phyloP scores from a whole-genome alignment of 2,888 invertebrate genomes.

The Amiota mariae region DNA sequence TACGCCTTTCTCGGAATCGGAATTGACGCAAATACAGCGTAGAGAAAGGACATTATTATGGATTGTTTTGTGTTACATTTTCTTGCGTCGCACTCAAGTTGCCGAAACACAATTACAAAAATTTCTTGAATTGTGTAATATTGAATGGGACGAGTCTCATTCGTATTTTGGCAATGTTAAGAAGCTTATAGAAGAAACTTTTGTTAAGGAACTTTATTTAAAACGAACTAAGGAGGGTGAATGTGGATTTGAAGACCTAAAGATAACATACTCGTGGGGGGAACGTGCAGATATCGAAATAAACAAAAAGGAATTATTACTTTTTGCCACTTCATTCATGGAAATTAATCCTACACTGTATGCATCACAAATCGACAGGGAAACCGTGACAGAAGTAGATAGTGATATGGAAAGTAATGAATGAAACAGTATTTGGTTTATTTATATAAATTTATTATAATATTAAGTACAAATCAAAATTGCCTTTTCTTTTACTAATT shows the following conservation, averaged over 20 bases:
- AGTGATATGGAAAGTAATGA: background rate
- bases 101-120: slow-evolving; percentile 50
- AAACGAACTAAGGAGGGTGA: slow-evolving; percentile 49
- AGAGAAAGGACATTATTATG: slow-evolving; percentile 45
- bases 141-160: slow-evolving; percentile 51
- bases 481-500: background rate
- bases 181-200: slow-evolving; percentile 52
- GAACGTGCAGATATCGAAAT: slow-evolving; percentile 51
- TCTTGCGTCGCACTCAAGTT: slow-evolving; percentile 48
- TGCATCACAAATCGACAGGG: slow-evolving; percentile 36
- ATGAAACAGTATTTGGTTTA: too few species aligned
- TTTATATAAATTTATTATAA: too few species aligned
- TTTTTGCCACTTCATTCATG: slow-evolving; percentile 46
- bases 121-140: slow-evolving; percentile 39
- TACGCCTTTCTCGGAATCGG: slow-evolving; percentile 43
- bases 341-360: slow-evolving; percentile 14
- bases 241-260: slow-evolving; percentile 48
- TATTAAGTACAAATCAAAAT: too few species aligned
- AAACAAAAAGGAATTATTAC: slow-evolving; percentile 42
- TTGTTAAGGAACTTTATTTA: slow-evolving; percentile 51
- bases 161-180: slow-evolving; percentile 51
- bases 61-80: slow-evolving; percentile 54
- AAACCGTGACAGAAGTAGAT: background rate
- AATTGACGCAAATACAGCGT: slow-evolving; percentile 47
- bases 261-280: slow-evolving; percentile 49